These are phyloP conservation scores for Hemistola chrysoprasaria DNA, from an alignment of 2,888 invertebrate species.

Conservation along the genomic window DNA sequence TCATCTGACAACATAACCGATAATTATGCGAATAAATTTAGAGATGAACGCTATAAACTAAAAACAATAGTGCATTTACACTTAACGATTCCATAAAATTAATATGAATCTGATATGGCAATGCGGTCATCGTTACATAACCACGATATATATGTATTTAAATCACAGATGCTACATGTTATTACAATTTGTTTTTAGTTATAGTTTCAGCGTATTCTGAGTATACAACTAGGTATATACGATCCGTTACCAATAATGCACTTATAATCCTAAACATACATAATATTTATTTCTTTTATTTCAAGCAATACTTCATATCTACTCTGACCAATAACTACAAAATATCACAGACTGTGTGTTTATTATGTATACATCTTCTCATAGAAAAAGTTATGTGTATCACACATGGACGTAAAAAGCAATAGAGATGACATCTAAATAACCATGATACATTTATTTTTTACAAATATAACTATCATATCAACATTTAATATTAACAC, in stretches of 20 bases:
- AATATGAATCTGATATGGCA: slow-evolving; percentile 78
- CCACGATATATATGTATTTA: slow-evolving; percentile 72
- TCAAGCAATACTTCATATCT: slow-evolving; percentile 79
- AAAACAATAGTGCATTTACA: slow-evolving; percentile 43
- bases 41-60: slow-evolving; percentile 43
- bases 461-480: slow-evolving; percentile 59
- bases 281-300: slow-evolving; percentile 61
- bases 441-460: slow-evolving; percentile 67
- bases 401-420: slow-evolving; percentile 80
- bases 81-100: slow-evolving; percentile 66
- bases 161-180: slow-evolving; percentile 73
- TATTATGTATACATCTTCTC: slow-evolving; percentile 82
- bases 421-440: slow-evolving; percentile 76
- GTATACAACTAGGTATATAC: slow-evolving; percentile 71
- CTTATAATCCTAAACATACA: slow-evolving; percentile 76
- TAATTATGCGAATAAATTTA: slow-evolving; percentile 50
- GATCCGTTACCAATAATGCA: slow-evolving; percentile 73
- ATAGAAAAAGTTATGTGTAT: slow-evolving; percentile 79
- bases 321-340: slow-evolving; percentile 80
- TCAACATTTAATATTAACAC: slow-evolving; percentile 60
- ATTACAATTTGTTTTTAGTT: slow-evolving; percentile 57
- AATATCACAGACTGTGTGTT: slow-evolving; percentile 82
- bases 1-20: slow-evolving; percentile 40
- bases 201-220: slow-evolving; percentile 58
- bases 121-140: slow-evolving; percentile 65